phyloP scores from a whole-genome alignment of 2,888 invertebrate genomes.

The Eupithecia insigniata region DNA sequence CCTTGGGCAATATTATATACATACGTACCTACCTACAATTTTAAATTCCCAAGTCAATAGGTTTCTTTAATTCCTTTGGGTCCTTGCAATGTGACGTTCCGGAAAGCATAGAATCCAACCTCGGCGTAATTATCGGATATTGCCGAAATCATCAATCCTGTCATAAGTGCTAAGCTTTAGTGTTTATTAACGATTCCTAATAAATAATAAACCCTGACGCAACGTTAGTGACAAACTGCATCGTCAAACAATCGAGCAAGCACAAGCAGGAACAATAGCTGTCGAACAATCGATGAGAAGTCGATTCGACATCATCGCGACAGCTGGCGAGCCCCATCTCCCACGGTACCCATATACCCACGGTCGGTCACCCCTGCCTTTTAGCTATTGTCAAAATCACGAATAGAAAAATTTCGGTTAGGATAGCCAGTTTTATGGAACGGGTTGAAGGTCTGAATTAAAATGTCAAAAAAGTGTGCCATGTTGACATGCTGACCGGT shows the following conservation, averaged over 20 bases:
- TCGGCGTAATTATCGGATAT: not conserved
- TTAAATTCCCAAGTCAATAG: not conserved
- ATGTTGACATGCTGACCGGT: constrained; percentile 18
- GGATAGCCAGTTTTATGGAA: constrained; percentile 51
- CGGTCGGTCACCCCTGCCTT: constrained; percentile 67
- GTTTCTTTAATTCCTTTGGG: not conserved
- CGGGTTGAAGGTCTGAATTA: constrained; percentile 31
- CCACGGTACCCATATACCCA: constrained; percentile 66
- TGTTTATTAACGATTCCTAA: constrained; percentile 21
- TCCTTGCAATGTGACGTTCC: not conserved
- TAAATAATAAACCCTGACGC: constrained; percentile 51
- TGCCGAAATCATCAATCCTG: not conserved
- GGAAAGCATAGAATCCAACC: not conserved
- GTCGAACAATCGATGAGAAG: constrained; percentile 75
- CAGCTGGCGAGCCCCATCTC: constrained; percentile 64
- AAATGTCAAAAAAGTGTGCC: constrained; percentile 23
- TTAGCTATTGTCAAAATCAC: constrained; percentile 47
- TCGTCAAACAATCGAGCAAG: constrained; percentile 55
- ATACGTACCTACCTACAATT: no score
- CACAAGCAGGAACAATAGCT: constrained; percentile 66
- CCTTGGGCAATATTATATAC: not conserved
- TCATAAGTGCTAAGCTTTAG: not conserved
- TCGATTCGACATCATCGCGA: constrained; percentile 69
- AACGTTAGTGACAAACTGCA: constrained; percentile 53
- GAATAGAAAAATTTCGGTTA: constrained; percentile 38